Conservation (phyloP, 2,888 invertebrate genomes). For the Melikaiella ostensackeni region DNA sequence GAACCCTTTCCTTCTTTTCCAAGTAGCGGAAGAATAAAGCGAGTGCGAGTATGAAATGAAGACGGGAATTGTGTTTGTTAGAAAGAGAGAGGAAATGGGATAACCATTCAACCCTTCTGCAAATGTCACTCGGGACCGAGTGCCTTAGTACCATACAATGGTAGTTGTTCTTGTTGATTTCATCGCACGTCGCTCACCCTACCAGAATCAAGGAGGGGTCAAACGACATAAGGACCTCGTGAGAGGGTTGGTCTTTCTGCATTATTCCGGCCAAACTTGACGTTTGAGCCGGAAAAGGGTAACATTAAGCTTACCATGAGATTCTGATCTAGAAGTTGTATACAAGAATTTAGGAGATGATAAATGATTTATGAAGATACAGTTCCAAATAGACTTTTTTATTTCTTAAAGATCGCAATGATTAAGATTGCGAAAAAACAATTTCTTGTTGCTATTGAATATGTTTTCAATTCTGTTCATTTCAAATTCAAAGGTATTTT, state of each 20-base stretch:
- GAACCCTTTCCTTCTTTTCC: conserved; percentile 58
- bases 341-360: not conserved
- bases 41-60: not conserved
- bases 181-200: conserved; percentile 73
- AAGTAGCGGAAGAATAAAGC: conserved; percentile 47
- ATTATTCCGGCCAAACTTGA: conserved; percentile 60
- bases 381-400: too few relatives aligned
- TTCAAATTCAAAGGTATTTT: too few relatives aligned
- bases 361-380: not conserved
- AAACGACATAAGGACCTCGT: conserved; percentile 70
- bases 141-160: conserved; percentile 65
- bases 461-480: too few relatives aligned
- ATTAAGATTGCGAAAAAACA: too few relatives aligned
- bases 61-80: not conserved
- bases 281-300: conserved; percentile 31
- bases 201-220: conserved; percentile 67
- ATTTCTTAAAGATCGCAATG: too few relatives aligned
- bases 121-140: conserved; percentile 73
- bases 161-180: conserved; percentile 76
- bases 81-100: conserved; percentile 53
- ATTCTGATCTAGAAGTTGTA: not conserved
- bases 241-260: conserved; percentile 54
- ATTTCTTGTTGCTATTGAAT: too few relatives aligned
- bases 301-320: not conserved
- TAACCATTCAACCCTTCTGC: conserved; percentile 72